A percentile compares a stretch with the other conserved stretches of the same genome.
phyloP scores from a whole-genome alignment of 2,888 invertebrate genomes.

The Operophtera brumata region DNA sequence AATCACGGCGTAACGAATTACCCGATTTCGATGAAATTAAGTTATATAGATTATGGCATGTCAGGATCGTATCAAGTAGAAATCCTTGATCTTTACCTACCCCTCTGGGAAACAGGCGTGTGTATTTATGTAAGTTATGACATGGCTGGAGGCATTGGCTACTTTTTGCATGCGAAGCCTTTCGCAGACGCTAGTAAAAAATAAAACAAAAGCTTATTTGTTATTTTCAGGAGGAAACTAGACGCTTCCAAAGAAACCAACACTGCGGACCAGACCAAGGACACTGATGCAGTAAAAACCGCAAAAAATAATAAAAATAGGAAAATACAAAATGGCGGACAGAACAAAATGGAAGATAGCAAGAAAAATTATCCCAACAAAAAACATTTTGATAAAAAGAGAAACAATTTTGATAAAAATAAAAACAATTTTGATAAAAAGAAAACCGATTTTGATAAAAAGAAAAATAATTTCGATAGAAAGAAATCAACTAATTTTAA shows the following conservation, averaged over 20 bases:
- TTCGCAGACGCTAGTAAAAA: no score
- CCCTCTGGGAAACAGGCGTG: no score
- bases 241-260: slow-evolving; percentile 46
- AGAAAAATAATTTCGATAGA: slow-evolving; percentile 24
- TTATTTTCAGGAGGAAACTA: slow-evolving; percentile 56
- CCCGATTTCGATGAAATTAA: no score
- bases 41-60: no score
- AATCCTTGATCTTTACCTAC: no score
- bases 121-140: no score
- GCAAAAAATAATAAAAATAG: slow-evolving; percentile 59
- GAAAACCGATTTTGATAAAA: slow-evolving; percentile 32
- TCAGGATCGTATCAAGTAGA: no score
- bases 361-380: slow-evolving; percentile 24
- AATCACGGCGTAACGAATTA: no score
- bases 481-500: slow-evolving; percentile 37
- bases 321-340: slow-evolving; percentile 45
- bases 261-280: slow-evolving; percentile 40
- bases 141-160: no score
- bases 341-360: slow-evolving; percentile 18
- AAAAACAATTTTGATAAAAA: slow-evolving; percentile 30
- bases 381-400: slow-evolving; percentile 31
- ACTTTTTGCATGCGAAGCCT: no score
- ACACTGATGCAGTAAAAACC: slow-evolving; percentile 42
- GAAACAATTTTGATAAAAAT: slow-evolving; percentile 28
- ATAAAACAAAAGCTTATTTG: not conserved